Conservation (phyloP, 1,140 invertebrate species). For the Scaptomyza graminum region DNA sequence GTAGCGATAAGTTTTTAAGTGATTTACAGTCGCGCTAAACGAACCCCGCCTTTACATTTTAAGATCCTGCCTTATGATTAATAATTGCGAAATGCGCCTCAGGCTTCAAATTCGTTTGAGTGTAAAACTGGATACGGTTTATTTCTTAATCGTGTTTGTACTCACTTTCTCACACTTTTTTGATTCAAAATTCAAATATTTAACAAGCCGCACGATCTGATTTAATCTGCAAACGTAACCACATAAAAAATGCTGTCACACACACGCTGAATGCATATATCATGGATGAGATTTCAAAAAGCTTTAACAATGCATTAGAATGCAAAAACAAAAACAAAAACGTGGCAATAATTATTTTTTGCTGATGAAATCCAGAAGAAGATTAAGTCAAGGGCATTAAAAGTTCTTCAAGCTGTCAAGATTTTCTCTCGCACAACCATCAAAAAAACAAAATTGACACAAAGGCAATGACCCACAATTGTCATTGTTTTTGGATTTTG, state of each 20-base stretch:
- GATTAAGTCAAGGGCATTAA: conserved; percentile 6
- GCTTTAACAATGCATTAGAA: conserved; percentile 11
- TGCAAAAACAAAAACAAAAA: neutral
- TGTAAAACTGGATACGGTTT: conserved; percentile 4
- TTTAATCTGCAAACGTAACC: conserved; percentile 36
- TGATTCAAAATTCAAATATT: conserved; percentile 31
- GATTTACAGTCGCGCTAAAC: neutral
- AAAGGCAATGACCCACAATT: conserved; percentile 48
- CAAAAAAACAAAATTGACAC: conserved; percentile 28
- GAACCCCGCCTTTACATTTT: neutral
- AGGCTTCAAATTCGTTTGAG: conserved; percentile 11
- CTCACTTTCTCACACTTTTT: conserved; percentile 37
- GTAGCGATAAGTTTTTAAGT: neutral
- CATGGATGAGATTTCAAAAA: conserved; percentile 9
- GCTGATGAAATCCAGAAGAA: neutral
- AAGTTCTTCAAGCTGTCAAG: conserved; percentile 1
- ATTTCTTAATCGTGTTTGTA: conserved; percentile 5
- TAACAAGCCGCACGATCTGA: conserved; percentile 47
- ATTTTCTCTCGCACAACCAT: conserved; percentile 5
- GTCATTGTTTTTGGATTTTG: conserved; percentile 19
- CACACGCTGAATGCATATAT: conserved; percentile 5
- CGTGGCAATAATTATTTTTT: no score
- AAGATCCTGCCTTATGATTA: conserved; percentile 10
- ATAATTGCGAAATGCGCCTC: conserved; percentile 7
- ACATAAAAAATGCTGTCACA: conserved; percentile 8